Conservation (phyloP, 2,888 invertebrate genomes). For the Esperia sulphurella region DNA sequence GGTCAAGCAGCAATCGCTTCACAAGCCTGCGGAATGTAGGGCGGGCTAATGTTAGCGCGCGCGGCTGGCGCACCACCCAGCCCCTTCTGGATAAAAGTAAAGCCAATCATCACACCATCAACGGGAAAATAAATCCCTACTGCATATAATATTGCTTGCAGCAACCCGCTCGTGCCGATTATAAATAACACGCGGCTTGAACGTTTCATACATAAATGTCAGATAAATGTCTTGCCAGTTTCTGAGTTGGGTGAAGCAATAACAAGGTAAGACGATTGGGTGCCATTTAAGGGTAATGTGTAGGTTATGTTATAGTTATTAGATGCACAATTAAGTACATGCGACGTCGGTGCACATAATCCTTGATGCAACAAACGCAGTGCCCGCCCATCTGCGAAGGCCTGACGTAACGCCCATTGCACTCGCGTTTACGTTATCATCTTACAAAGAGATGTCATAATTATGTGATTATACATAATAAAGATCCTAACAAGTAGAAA, state of each 20-base stretch:
- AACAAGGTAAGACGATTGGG: not conserved
- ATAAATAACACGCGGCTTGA: conserved; percentile 9
- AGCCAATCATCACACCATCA: conserved; percentile 27
- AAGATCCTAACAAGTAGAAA: not conserved
- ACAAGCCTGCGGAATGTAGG: conserved; percentile 65
- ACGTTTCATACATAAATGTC: conserved; percentile 8
- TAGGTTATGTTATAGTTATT: not conserved
- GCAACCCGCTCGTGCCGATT: conserved; percentile 11
- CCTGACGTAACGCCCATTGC: conserved; percentile 43
- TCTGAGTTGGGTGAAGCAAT: conserved; percentile 2
- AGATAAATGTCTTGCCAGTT: conserved; percentile 5
- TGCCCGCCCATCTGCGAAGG: conserved; percentile 36
- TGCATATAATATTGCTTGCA: conserved; percentile 20
- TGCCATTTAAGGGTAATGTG: not conserved
- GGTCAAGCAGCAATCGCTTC: conserved; percentile 58
- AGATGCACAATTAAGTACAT: not conserved
- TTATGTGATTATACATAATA: conserved; percentile 23
- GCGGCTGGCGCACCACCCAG: conserved; percentile 43
- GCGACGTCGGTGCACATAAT: conserved; percentile 15
- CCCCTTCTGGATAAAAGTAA: conserved; percentile 49
- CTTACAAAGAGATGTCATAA: conserved; percentile 30
- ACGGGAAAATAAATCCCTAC: conserved; percentile 33
- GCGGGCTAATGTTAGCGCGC: conserved; percentile 31
- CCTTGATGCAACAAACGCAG: conserved; percentile 30
- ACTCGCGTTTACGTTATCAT: conserved; percentile 38